Evolutionary conservation across 1,140 invertebrate genomes (phyloP), one percentile per base, ranked within the genome.

Genomic region (Aphelenchoides avenae): DNA sequence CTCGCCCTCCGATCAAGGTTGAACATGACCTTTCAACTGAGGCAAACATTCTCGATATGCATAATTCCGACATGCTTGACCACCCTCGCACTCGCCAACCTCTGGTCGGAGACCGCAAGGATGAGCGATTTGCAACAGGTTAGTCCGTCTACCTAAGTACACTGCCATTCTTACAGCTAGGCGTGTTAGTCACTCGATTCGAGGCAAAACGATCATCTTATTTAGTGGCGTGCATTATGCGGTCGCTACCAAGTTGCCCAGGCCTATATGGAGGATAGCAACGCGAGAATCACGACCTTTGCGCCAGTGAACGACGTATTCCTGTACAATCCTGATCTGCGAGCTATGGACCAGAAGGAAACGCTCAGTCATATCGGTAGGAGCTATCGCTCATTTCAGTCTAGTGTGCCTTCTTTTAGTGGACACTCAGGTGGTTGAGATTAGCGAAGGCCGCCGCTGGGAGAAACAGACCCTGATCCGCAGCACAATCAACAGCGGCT

Each of bases 241-340:
- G 74, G 68, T 11, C 62, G 66, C 7, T 75, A 75, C 43, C 58
- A 71, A 39, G 73, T 75, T 13, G 58, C 66, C 1, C 55, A 65
- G 29, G 75, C 73, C 2, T 75, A 75, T 40, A 77, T 75, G 75
- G 66, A 75, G 41, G 73, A 75, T 52, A 65, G 55, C 20, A 75
- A 75, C 53, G 73, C 73, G 5, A 24, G 71, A 22, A 54, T 76
- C 24, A 76, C 75, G 29, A 53, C 76, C 24, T 77, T 75, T 52
- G 75, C 73, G 9, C 75, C 75, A 7, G 73, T 75, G 20, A 73
- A 75, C 53, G 73, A 75, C 43, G 73, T 75, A 24, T 75, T 77
- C 54, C 64, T 76, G 22, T 77, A 76, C 50, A 77, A 75, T 64
- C 73, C 73, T 20, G 66, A 74, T 57, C 54, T 77, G 11, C 41